These are phyloP conservation scores for Excalfactoria chinensis DNA, from an alignment of 2,113 vertebrate genomes.

Conservation along the genomic window DNA sequence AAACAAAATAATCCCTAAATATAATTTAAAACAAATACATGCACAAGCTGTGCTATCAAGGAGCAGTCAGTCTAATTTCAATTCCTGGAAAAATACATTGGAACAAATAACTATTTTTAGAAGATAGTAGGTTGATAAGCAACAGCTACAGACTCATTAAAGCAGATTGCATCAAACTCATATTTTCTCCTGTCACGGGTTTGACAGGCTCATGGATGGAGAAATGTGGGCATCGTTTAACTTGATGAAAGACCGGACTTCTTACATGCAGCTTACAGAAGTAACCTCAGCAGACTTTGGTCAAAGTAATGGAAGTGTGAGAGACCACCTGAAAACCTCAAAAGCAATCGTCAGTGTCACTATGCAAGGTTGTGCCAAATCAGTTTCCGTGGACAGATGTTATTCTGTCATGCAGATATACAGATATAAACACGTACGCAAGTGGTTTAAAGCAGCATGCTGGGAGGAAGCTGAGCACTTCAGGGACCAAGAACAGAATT, in stretches of 20 bases:
- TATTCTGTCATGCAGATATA: background rate
- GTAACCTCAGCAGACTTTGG: background rate
- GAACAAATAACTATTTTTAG: constrained; percentile 38
- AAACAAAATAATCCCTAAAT: background rate
- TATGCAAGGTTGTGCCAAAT: background rate
- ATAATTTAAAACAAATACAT: background rate
- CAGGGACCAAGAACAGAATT: background rate
- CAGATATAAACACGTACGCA: background rate
- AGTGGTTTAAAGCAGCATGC: background rate
- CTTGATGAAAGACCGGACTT: background rate
- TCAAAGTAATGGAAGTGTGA: background rate
- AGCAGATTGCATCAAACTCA: background rate
- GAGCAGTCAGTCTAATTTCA: background rate
- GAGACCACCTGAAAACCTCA: background rate
- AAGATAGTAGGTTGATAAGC: constrained; percentile 22
- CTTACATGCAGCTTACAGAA: background rate
- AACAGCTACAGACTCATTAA: constrained; percentile 25
- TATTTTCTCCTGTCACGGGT: background rate
- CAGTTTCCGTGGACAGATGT: background rate
- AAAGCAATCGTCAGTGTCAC: background rate
- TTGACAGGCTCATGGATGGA: background rate
- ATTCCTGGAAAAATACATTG: constrained; percentile 27
- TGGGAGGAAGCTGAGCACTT: background rate
- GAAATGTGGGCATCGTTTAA: background rate
- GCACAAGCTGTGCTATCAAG: background rate